Percentiles rank a stretch among this genome's conserved stretches.
Evolutionary conservation across 2,113 vertebrate species (phyloP).

Genomic region (Pogona vitticeps): DNA sequence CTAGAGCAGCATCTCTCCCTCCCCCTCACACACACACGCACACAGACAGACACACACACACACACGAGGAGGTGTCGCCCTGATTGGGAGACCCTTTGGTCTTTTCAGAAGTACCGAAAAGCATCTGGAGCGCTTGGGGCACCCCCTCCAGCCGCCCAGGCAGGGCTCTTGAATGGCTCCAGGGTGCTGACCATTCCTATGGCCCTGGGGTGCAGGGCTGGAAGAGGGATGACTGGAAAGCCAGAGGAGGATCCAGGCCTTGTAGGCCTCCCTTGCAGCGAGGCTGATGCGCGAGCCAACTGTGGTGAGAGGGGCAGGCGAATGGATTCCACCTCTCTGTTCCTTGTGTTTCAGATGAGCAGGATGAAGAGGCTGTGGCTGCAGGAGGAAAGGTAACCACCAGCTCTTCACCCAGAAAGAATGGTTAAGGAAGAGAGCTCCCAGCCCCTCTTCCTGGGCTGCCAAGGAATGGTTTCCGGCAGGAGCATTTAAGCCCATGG

Average conservation of each 20-base stretch:
- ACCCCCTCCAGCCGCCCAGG: no score
- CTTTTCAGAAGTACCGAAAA: background rate
- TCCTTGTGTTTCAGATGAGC: slow-evolving; percentile 86
- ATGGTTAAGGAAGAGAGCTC: background rate
- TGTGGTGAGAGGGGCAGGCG: rapidly evolving
- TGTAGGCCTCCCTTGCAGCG: background rate
- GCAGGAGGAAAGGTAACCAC: slow-evolving; percentile 89
- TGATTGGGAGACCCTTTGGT: no score
- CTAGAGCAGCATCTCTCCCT: no score
- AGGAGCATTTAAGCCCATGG: background rate
- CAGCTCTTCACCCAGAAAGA: background rate
- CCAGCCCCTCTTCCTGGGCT: no score
- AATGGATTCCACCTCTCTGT: background rate
- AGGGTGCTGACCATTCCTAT: no score
- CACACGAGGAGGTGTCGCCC: no score
- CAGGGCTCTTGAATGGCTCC: no score
- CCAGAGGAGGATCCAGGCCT: background rate
- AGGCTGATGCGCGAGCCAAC: background rate
- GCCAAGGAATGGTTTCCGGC: no score
- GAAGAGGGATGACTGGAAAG: background rate
- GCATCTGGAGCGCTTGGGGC: background rate
- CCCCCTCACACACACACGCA: no score
- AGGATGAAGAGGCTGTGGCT: slow-evolving; percentile 90
- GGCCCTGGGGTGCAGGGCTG: no score
- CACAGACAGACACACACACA: no score